Base-by-base conservation (phyloP, 2,113 vertebrate genomes). In the Platycercus adscitus region DNA sequence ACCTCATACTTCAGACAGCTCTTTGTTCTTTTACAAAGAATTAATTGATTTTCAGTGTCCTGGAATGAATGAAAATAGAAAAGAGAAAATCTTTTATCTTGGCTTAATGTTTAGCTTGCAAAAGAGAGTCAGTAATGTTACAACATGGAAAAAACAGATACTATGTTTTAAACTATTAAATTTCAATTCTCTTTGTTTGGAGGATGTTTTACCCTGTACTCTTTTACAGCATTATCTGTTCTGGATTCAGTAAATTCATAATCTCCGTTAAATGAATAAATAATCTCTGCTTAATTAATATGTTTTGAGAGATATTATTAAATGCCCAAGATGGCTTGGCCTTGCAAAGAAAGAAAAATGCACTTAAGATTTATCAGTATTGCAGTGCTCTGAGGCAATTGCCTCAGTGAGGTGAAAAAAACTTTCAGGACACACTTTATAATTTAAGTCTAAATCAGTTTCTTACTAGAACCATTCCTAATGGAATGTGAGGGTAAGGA, bases 21-120 rank as follows among this genome's bases (percentile, higher is more conserved):
- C 79, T 96, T 94, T 93, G 46, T 46, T 96, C 76, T 92, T 90
- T 86, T 81, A 37, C 60, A 90, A 61, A 49, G 66, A 90, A 76
- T 65, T 50, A 96, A 94, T 86, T 93, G 92, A 55, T 85, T 49
- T 17, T 46, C 86, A 92, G 39, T 88, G 66, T 61, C 25, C 61
- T 89, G 85, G 52, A 88, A 89, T 24, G 56, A 87, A 76, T 68
- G 35, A 89, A 89, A 81, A 39, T 2, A 75, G 61, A 84, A 83
- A 5, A 9, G 16, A 56, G 29, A 64, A 80, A 83, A 81, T 10
- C 15, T 69, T 29, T 55, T 69, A 90, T 46, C 33, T 50, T 82
- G 2, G 2, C 50, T 88, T 29, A 24, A 1, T 53, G 24, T 73
- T 63, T 69, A 47, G 20, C 9, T 75, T 90, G 29, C 31, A 56